Percentiles rank a stretch among this genome's conserved stretches.
Evolutionary conservation across 2,888 invertebrate species (phyloP).

Genomic region (Macrosiphum euphorbiae): DNA sequence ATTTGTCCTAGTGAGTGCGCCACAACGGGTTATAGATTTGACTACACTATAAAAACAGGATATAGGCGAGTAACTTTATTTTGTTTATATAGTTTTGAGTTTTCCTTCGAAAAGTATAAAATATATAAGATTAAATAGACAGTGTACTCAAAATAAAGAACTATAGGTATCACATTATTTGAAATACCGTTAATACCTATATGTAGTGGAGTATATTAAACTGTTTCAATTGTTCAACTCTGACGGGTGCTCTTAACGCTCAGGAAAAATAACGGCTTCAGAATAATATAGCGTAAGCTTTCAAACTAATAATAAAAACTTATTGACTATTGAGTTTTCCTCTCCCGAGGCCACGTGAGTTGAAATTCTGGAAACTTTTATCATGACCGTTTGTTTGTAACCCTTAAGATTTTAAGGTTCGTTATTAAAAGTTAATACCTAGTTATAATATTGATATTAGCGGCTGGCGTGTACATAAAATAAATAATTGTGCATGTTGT

Average conservation of each 20-base stretch:
- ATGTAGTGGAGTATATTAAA: constrained; percentile 28
- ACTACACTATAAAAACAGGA: background rate
- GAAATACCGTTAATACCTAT: background rate
- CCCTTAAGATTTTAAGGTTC: background rate
- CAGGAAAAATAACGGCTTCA: background rate
- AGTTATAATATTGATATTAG: background rate
- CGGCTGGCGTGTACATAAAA: background rate
- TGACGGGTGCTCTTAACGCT: background rate
- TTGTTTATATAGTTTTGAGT: background rate
- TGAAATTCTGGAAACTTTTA: background rate
- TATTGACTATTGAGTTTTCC: background rate
- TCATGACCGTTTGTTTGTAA: background rate
- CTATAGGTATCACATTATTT: constrained; percentile 20
- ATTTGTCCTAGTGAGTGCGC: background rate
- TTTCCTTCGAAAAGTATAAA: background rate
- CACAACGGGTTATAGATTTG: background rate
- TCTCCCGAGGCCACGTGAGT: background rate
- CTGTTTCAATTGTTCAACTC: background rate
- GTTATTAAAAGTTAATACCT: background rate
- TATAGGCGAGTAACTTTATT: background rate
- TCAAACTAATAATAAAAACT: constrained; percentile 31
- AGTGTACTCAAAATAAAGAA: constrained; percentile 16
- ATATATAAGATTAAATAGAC: constrained; percentile 12
- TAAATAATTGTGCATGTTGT: background rate
- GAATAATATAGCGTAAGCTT: constrained; percentile 4